Conservation (phyloP, 2,888 invertebrate genomes). For the Standfussiana lucernea region DNA sequence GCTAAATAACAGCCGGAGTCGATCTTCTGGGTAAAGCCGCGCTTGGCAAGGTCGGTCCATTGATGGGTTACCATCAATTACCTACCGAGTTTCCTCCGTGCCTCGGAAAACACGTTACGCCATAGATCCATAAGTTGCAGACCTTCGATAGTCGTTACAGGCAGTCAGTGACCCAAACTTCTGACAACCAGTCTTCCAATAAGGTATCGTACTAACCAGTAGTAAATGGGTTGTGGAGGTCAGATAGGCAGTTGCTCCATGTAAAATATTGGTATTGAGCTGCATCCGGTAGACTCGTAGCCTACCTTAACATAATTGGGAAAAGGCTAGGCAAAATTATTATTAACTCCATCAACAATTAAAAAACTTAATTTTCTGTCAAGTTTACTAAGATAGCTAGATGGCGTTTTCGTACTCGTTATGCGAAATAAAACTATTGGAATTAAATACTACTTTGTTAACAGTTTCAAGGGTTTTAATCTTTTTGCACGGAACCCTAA, state of each 20-base stretch:
- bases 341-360: not conserved
- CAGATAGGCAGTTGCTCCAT: not conserved
- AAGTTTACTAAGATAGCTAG: too few relatives aligned
- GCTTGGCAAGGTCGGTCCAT: not conserved
- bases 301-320: not conserved
- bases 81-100: too few relatives aligned
- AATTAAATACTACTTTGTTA: too few relatives aligned
- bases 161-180: not conserved
- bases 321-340: not conserved
- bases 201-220: not conserved
- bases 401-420: too few relatives aligned
- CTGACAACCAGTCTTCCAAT: not conserved
- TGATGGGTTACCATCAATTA: not conserved
- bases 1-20: not conserved
- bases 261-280: not conserved
- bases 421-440: too few relatives aligned
- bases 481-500: too few relatives aligned
- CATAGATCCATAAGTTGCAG: not conserved
- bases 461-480: too few relatives aligned
- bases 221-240: not conserved
- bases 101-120: not conserved
- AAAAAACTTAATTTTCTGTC: not conserved
- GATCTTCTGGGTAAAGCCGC: not conserved
- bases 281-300: not conserved
- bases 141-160: not conserved